A percentile compares a stretch with the other conserved stretches of the same genome.
Evolutionary conservation across 2,797 vertebrate genomes (phyloP).

Genomic region (Tinamus major): DNA sequence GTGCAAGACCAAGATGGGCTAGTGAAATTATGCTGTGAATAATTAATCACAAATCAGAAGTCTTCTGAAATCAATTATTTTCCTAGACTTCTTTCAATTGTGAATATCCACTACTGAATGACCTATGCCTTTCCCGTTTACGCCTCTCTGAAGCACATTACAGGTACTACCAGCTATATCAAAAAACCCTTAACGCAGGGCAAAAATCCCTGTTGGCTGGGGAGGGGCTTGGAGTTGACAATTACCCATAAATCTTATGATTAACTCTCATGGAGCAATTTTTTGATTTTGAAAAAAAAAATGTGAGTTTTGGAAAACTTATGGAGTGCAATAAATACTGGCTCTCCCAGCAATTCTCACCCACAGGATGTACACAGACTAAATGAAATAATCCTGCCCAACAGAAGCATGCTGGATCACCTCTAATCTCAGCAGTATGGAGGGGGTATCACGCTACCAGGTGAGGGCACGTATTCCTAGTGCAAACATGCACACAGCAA

Average conservation of each 20-base stretch:
- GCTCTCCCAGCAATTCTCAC: neutral
- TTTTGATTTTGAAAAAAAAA: neutral
- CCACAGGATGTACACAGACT: neutral
- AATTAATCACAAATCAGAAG: slow-evolving; percentile 61
- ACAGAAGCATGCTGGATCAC: neutral
- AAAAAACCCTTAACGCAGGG: neutral
- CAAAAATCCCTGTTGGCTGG: neutral
- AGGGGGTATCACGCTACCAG: neutral
- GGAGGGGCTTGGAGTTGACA: accelerated
- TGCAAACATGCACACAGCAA: neutral
- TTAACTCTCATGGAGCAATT: neutral
- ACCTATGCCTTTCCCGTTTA: neutral
- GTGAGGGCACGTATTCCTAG: neutral
- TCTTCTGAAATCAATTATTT: slow-evolving; percentile 55
- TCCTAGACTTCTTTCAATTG: neutral
- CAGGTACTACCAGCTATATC: neutral
- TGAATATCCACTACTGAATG: neutral
- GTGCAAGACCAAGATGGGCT: slow-evolving; percentile 1
- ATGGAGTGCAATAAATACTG: neutral
- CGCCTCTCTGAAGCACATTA: neutral
- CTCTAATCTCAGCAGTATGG: neutral
- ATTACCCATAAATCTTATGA: neutral
- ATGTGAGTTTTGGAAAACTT: neutral
- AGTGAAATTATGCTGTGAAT: slow-evolving; percentile 61
- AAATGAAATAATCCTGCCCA: neutral